These are phyloP conservation scores for Boloria selene DNA, from an alignment of 2,888 invertebrate species.

Conservation along the genomic window DNA sequence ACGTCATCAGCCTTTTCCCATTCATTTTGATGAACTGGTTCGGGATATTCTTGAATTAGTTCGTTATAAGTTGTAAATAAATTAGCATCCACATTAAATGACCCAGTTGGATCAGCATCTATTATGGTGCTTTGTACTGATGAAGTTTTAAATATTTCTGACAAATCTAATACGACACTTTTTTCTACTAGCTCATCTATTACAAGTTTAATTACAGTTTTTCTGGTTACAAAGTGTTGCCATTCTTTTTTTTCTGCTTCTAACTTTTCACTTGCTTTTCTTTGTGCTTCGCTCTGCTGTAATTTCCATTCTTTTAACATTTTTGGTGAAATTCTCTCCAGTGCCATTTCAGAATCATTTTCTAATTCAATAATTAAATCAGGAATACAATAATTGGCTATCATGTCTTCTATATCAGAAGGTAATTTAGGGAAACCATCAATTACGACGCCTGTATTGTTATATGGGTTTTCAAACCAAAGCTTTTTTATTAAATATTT, in stretches of 20 bases:
- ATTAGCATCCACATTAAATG: slow-evolving; percentile 59
- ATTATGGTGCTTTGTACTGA: slow-evolving; percentile 67
- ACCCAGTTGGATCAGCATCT: slow-evolving; percentile 69
- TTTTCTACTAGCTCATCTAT: slow-evolving; percentile 58
- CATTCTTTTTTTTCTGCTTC: slow-evolving; percentile 53
- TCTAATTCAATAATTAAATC: slow-evolving; percentile 81
- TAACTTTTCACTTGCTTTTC: slow-evolving; percentile 50
- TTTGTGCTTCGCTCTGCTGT: slow-evolving; percentile 64
- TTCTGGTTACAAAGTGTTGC: slow-evolving; percentile 57
- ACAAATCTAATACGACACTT: slow-evolving; percentile 40
- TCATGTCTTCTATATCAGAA: slow-evolving; percentile 79
- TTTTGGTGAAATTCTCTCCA: slow-evolving; percentile 57
- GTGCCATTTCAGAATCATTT: slow-evolving; percentile 54
- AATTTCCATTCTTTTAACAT: slow-evolving; percentile 67
- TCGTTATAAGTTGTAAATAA: slow-evolving; percentile 62
- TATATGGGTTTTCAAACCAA: slow-evolving; percentile 80
- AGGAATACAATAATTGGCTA: slow-evolving; percentile 77
- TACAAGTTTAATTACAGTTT: slow-evolving; percentile 57
- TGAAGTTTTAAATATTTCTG: slow-evolving; percentile 40
- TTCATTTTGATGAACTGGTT: slow-evolving; percentile 68
- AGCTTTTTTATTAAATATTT: slow-evolving; percentile 68
- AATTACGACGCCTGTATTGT: slow-evolving; percentile 78
- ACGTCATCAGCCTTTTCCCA: slow-evolving; percentile 79
- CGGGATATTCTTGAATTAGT: slow-evolving; percentile 69
- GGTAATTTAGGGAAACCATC: slow-evolving; percentile 84